Conservation (phyloP, 2,797 vertebrate species). For the Poeciliopsis infans region DNA sequence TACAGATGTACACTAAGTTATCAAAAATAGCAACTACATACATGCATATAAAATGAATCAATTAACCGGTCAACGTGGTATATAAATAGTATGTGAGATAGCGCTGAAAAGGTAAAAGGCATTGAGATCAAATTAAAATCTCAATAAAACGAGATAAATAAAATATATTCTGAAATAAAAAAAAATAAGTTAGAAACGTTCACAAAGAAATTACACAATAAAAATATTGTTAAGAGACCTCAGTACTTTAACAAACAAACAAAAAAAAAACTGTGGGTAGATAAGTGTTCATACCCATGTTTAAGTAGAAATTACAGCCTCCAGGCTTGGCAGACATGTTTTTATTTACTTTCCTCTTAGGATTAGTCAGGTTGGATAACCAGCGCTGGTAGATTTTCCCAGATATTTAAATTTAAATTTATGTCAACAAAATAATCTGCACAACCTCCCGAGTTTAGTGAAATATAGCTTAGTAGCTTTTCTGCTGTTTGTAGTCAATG, state of each 20-base stretch:
- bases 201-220: not conserved
- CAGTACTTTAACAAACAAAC: not conserved
- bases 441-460: not conserved
- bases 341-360: not conserved
- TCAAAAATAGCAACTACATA: not conserved
- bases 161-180: not conserved
- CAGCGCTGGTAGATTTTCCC: not conserved
- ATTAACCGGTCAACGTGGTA: not conserved
- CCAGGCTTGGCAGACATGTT: not conserved
- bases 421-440: not conserved
- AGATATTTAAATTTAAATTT: not conserved
- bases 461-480: not conserved
- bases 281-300: not conserved
- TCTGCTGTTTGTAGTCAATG: not conserved
- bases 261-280: not conserved
- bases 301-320: not conserved
- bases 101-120: not conserved
- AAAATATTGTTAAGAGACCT: not conserved
- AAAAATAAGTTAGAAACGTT: not conserved
- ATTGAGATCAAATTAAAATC: not conserved
- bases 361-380: not conserved
- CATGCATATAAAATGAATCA: not conserved
- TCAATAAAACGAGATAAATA: not conserved
- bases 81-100: not conserved
- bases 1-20: not conserved